phyloP scores from a whole-genome alignment of 2,888 invertebrate genomes.

The Aspidiotus destructor region DNA sequence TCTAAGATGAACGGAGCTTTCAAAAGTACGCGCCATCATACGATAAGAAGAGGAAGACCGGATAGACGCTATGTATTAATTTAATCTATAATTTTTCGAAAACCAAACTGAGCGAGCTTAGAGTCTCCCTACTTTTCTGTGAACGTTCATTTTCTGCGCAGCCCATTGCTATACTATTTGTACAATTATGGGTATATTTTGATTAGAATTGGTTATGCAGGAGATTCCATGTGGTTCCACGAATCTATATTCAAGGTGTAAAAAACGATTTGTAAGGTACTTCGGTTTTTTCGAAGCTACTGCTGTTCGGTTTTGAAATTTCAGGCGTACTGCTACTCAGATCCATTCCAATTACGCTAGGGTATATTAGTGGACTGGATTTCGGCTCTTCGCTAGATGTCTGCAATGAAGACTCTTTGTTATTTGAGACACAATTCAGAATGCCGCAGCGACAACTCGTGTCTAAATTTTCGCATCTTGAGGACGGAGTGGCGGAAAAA shows the following conservation, averaged over 20 bases:
- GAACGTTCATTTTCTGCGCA: too few relatives aligned
- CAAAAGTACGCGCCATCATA: too few relatives aligned
- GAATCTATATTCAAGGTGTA: not conserved
- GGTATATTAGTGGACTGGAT: constrained; percentile 37
- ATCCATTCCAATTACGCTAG: constrained; percentile 40
- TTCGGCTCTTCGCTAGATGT: constrained; percentile 7
- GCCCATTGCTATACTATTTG: too few relatives aligned
- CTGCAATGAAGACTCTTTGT: constrained; percentile 46
- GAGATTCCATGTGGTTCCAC: too few relatives aligned
- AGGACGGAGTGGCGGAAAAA: constrained; percentile 45
- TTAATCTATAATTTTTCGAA: too few relatives aligned
- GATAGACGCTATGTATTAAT: too few relatives aligned
- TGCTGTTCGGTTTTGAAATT: constrained; percentile 20
- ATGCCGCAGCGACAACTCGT: constrained; percentile 45
- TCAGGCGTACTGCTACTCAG: constrained; percentile 33
- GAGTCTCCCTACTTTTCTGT: too few relatives aligned
- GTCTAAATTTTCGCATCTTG: constrained; percentile 34
- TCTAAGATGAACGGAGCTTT: too few relatives aligned
- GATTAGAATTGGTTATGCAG: too few relatives aligned
- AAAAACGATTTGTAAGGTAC: constrained; percentile 57
- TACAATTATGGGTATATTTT: too few relatives aligned
- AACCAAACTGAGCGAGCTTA: too few relatives aligned
- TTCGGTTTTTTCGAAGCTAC: constrained; percentile 43
- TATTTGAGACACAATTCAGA: constrained; percentile 47
- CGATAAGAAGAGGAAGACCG: too few relatives aligned